Evolutionary conservation across 2,797 vertebrate species (phyloP).

Genomic region (Morus bassanus): DNA sequence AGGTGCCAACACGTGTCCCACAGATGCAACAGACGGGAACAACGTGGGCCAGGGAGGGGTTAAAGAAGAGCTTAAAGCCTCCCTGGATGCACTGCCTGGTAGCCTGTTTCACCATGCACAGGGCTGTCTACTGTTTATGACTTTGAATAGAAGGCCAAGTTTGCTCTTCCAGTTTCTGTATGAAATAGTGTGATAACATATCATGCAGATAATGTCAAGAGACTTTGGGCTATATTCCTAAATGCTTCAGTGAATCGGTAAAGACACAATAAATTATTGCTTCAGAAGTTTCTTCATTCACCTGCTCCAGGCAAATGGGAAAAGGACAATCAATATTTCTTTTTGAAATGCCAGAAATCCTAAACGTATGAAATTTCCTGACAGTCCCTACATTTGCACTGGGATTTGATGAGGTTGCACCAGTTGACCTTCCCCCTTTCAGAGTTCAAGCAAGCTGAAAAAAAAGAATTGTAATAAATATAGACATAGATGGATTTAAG

Average conservation of each 20-base stretch:
- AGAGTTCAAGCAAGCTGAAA: constrained; percentile 16
- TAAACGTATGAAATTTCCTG: constrained; percentile 26
- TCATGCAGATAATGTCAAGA: constrained; percentile 21
- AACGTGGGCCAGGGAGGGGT: not conserved
- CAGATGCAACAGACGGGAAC: not conserved
- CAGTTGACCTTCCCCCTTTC: constrained; percentile 15
- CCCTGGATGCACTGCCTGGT: not conserved
- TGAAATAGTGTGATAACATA: constrained; percentile 43
- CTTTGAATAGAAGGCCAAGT: constrained; percentile 10
- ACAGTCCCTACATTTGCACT: constrained; percentile 21
- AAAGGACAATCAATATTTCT: constrained; percentile 54
- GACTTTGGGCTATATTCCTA: constrained; percentile 46
- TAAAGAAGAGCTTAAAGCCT: not conserved
- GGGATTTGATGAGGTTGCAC: constrained; percentile 21
- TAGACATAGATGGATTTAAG: not conserved
- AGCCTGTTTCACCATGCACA: not conserved
- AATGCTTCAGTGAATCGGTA: constrained; percentile 37
- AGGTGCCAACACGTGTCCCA: not conserved
- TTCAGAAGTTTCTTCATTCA: constrained; percentile 55
- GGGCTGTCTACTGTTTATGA: not conserved
- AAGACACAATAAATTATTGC: constrained; percentile 52
- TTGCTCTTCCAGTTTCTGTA: not conserved
- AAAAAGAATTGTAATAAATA: constrained; percentile 28
- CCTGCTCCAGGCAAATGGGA: constrained; percentile 47
- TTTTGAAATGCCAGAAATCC: constrained; percentile 52